These are phyloP conservation scores for Oryctolagus cuniculus DNA, from an alignment of 2,113 vertebrate species.

Conservation along the genomic window DNA sequence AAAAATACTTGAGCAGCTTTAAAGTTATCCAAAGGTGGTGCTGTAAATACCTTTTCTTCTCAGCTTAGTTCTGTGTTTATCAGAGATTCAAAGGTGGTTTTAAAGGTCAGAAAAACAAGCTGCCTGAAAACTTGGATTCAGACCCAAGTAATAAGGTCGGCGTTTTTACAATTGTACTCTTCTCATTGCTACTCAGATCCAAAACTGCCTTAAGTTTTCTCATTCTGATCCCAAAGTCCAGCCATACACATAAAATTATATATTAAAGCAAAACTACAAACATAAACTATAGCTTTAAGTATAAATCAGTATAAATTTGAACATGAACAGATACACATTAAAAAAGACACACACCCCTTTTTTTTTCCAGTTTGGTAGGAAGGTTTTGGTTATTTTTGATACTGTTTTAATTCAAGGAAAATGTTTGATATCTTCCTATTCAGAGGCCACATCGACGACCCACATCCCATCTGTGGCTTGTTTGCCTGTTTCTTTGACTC, in stretches of 20 bases:
- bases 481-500: background rate
- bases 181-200: background rate
- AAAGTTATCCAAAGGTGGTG: slow-evolving; percentile 82
- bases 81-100: slow-evolving; percentile 83
- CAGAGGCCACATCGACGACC: background rate
- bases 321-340: background rate
- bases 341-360: background rate
- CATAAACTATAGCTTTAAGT: background rate
- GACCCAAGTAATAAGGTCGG: slow-evolving; percentile 59
- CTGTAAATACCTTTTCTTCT: slow-evolving; percentile 87
- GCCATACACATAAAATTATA: background rate
- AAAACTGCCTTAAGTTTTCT: slow-evolving; percentile 20
- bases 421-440: background rate
- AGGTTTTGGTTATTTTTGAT: background rate
- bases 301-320: background rate
- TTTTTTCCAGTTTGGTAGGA: slow-evolving; percentile 25
- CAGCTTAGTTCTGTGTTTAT: slow-evolving; percentile 85
- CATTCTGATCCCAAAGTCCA: background rate
- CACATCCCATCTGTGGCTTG: background rate
- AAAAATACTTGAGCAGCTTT: slow-evolving; percentile 84
- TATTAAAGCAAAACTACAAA: background rate
- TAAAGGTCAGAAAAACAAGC: slow-evolving; percentile 85
- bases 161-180: slow-evolving; percentile 51
- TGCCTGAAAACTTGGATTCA: slow-evolving; percentile 73
- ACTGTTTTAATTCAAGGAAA: slow-evolving; percentile 7